These are phyloP conservation scores for Balanococcus diminutus DNA, from an alignment of 2,888 invertebrate genomes.

Conservation along the genomic window DNA sequence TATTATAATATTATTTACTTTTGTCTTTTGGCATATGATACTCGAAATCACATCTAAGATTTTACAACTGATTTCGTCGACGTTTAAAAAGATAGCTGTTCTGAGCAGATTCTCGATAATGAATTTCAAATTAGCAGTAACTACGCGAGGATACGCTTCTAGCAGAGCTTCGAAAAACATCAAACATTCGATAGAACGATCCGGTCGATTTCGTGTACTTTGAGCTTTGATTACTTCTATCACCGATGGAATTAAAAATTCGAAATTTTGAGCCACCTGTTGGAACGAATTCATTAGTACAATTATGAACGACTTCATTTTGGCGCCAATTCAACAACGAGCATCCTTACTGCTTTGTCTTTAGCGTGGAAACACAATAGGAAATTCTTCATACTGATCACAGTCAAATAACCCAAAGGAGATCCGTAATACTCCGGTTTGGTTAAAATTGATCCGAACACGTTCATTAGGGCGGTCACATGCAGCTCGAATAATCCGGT, in stretches of 20 bases:
- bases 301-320: too few species aligned
- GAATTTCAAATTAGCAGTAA: slow-evolving; percentile 35
- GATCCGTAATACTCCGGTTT: slow-evolving; percentile 46
- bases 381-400: slow-evolving; percentile 47
- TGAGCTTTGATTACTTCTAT: slow-evolving; percentile 45
- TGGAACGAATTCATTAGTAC: too few species aligned
- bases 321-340: background rate
- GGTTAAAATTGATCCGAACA: slow-evolving; percentile 23
- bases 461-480: background rate
- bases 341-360: slow-evolving; percentile 31
- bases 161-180: slow-evolving; percentile 44
- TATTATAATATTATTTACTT: too few species aligned
- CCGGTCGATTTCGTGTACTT: slow-evolving; percentile 39
- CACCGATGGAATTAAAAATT: slow-evolving; percentile 45
- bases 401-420: slow-evolving; percentile 34
- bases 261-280: slow-evolving; percentile 48
- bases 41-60: slow-evolving; percentile 36
- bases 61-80: slow-evolving; percentile 47
- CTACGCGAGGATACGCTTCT: slow-evolving; percentile 24
- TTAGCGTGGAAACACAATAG: slow-evolving; percentile 20
- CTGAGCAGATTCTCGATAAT: slow-evolving; percentile 34
- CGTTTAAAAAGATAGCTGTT: slow-evolving; percentile 32
- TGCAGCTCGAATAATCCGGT: slow-evolving; percentile 40
- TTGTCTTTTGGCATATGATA: slow-evolving; percentile 45
- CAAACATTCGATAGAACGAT: slow-evolving; percentile 49